Base-by-base conservation (phyloP, 2,797 vertebrate genomes). In the Arctocebus calabarensis region DNA sequence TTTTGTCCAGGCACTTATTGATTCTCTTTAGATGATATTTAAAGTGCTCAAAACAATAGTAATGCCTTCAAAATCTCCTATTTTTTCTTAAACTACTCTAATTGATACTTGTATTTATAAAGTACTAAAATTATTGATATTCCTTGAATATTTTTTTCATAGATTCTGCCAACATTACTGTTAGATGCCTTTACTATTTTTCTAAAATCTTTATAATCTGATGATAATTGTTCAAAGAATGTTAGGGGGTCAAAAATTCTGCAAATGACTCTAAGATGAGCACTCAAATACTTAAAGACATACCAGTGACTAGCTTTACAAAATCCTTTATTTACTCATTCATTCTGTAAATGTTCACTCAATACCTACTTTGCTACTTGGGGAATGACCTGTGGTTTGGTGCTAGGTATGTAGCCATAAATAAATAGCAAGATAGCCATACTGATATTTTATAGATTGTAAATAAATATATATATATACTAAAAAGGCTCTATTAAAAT, bases 261-360 rank as follows among this genome's bases (percentile, higher is more conserved):
- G 25, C 9, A 84, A 90, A 77, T 7, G 4, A 86, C 12, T 66
- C 43, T 66, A n/a, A 40, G 11, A 55, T 23, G 13, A 27, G 48
- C 13, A 74, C 4, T 48, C 16, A 88, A 43, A 66, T 92, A 74
- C 74, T 84, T 84, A 52, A 90, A 79, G 34, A 64, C 71, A 57
- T 27, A 84, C 40, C 81, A 66, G 37, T 92, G 22, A 66, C 10
- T 74, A 32, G 25, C 12, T 95, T 87, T 94, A 32, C 1, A 86
- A 86, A 61, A 84, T 84, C 5, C 6, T 88, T 88, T 70, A n/a
- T 81, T 87, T 61, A 43, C 57, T 82, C 32, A 64, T 78, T 75
- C 37, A 75, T 45, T 83, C 13, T 78, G 22, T 77, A 77, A 73
- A 59, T 92, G n/a, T 34, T 94, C 14, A 85, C 48, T 94, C 75